Evolutionary conservation across 2,797 vertebrate genomes (phyloP).

Genomic region (Centroberyx gerrardi): DNA sequence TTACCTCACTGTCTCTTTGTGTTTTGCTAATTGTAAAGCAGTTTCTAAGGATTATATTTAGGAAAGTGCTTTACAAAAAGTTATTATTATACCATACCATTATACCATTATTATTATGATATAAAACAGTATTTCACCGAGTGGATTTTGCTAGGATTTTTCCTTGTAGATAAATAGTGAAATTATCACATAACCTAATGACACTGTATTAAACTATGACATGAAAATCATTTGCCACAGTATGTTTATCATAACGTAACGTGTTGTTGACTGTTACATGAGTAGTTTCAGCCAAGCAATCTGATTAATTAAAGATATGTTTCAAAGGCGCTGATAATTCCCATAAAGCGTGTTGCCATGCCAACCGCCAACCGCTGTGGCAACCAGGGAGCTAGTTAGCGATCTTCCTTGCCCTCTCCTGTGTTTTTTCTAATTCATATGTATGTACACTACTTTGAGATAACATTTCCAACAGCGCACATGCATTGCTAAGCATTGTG

Average conservation of each 20-base stretch:
- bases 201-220: not conserved
- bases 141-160: too few relatives aligned
- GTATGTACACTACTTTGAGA: constrained; percentile 45
- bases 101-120: too few relatives aligned
- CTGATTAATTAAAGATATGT: constrained; percentile 8
- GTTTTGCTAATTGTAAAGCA: too few relatives aligned
- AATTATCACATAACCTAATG: too few relatives aligned
- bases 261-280: constrained; percentile 11
- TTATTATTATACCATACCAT: too few relatives aligned
- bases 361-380: not conserved
- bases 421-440: not conserved
- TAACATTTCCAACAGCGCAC: constrained; percentile 59
- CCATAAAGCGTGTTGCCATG: constrained; percentile 29
- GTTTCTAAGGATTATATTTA: too few relatives aligned
- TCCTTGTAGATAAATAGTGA: too few relatives aligned
- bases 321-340: constrained; percentile 12
- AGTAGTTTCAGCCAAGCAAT: not conserved
- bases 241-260: constrained; percentile 7
- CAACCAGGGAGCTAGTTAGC: constrained; percentile 44
- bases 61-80: too few relatives aligned
- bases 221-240: not conserved
- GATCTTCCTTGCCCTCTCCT: not conserved
- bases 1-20: too few relatives aligned
- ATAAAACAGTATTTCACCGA: too few relatives aligned
- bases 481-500: constrained; percentile 6